phyloP scores from a whole-genome alignment of 1,140 invertebrate species.

The Cotesia vestalis region DNA sequence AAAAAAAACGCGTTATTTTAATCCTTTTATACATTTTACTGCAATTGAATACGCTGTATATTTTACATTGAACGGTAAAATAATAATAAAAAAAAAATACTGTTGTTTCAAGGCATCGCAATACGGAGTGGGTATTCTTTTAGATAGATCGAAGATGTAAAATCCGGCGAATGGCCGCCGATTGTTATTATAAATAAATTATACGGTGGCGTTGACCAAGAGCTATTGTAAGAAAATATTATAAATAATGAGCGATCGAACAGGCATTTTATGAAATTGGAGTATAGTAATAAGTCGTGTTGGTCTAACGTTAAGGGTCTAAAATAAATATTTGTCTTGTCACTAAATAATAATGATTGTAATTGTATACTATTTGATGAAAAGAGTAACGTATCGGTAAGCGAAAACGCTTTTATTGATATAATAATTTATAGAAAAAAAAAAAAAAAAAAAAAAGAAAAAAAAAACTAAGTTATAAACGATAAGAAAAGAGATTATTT shows the following conservation, averaged over 20 bases:
- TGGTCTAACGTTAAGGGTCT: conserved; percentile 36
- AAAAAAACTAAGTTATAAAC: no score
- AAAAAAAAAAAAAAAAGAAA: not conserved
- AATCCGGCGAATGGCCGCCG: not conserved
- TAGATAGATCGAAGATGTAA: conserved; percentile 5
- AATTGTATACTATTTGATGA: no score
- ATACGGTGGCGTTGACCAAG: not conserved
- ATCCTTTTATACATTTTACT: conserved; percentile 33
- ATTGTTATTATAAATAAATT: conserved; percentile 10
- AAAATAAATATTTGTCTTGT: conserved; percentile 15
- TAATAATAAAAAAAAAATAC: conserved; percentile 16
- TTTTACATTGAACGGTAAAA: conserved; percentile 19
- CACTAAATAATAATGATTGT: not conserved
- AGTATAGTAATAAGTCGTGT: conserved; percentile 12
- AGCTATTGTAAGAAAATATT: not conserved
- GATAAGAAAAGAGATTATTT: conserved; percentile 17
- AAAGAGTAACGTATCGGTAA: not conserved
- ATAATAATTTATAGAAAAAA: conserved; percentile 19
- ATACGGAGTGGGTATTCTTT: not conserved
- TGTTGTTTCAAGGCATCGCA: not conserved
- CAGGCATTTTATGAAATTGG: conserved; percentile 6
- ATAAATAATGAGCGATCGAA: not conserved
- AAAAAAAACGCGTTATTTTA: conserved; percentile 22
- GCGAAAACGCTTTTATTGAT: not conserved
- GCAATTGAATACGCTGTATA: conserved; percentile 23